These are phyloP conservation scores for Pseudopleuronectes americanus DNA, from an alignment of 2,797 vertebrate genomes.

Conservation along the genomic window DNA sequence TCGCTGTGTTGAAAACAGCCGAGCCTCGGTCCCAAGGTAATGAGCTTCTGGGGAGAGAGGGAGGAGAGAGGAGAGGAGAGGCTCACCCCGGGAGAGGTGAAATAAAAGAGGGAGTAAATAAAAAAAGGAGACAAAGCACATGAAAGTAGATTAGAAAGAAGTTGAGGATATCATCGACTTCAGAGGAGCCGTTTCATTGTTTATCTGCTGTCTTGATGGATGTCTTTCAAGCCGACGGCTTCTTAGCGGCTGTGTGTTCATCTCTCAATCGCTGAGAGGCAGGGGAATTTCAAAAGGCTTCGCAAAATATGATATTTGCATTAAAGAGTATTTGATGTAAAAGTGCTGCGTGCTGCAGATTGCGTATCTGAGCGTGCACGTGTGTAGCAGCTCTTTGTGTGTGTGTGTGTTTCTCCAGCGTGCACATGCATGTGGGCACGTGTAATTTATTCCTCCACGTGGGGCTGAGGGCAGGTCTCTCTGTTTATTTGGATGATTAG, in stretches of 20 bases:
- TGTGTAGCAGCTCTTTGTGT: background rate
- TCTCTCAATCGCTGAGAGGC: conserved; percentile 56
- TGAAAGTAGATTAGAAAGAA: conserved; percentile 80
- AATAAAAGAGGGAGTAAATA: conserved; percentile 72
- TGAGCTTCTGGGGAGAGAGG: conserved; percentile 67
- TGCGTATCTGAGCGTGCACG: conserved; percentile 16
- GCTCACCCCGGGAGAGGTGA: conserved; percentile 63
- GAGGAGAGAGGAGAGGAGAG: conserved; percentile 46
- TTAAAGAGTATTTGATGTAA: conserved; percentile 69
- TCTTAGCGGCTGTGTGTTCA: conserved; percentile 39
- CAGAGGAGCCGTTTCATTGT: conserved; percentile 71
- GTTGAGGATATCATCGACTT: conserved; percentile 72
- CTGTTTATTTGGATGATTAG: conserved; percentile 81
- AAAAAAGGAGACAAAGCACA: conserved; percentile 72
- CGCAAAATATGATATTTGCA: conserved; percentile 68
- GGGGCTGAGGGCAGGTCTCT: conserved; percentile 66
- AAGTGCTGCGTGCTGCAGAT: conserved; percentile 59
- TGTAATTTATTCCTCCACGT: conserved; percentile 70
- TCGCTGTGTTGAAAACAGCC: conserved; percentile 68
- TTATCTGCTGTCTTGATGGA: conserved; percentile 74
- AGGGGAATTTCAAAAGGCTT: conserved; percentile 58
- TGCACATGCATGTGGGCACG: conserved; percentile 4
- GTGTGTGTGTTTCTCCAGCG: too few species aligned
- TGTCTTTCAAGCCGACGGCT: conserved; percentile 68
- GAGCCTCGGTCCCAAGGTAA: conserved; percentile 67